phyloP scores from a whole-genome alignment of 1,140 invertebrate species.

The Papilio glaucus region DNA sequence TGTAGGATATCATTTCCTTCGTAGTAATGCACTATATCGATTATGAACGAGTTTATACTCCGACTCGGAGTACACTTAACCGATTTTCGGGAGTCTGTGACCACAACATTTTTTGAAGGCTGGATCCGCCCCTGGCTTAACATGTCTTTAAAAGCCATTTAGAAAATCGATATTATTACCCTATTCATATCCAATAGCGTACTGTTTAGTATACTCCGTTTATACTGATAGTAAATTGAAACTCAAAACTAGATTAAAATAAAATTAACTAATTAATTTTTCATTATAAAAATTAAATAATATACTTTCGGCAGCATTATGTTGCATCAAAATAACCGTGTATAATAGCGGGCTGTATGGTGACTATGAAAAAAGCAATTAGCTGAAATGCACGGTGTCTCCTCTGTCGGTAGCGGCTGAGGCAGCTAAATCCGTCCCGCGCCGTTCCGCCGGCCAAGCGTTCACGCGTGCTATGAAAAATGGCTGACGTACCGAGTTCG shows the following conservation, averaged over 20 bases:
- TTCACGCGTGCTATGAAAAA: conserved; percentile 77
- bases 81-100: too few relatives aligned
- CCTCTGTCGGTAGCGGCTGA: conserved; percentile 32
- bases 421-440: conserved; percentile 62
- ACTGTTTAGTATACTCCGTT: not conserved
- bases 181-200: too few relatives aligned
- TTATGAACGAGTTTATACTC: too few relatives aligned
- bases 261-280: not conserved
- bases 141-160: too few relatives aligned
- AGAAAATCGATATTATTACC: too few relatives aligned
- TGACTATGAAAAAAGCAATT: conserved; percentile 67
- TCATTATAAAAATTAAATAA: not conserved
- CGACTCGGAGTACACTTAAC: too few relatives aligned
- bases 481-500: conserved; percentile 48
- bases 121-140: too few relatives aligned
- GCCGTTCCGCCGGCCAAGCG: conserved; percentile 59
- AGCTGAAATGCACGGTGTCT: conserved; percentile 58
- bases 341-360: conserved; percentile 28
- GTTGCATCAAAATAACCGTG: conserved; percentile 23
- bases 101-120: too few relatives aligned
- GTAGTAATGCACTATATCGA: too few relatives aligned
- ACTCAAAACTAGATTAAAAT: not conserved
- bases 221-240: too few relatives aligned
- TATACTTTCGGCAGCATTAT: not conserved
- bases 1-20: too few relatives aligned